Conservation (phyloP, 2,113 vertebrate genomes). For the Chroicocephalus ridibundus region DNA sequence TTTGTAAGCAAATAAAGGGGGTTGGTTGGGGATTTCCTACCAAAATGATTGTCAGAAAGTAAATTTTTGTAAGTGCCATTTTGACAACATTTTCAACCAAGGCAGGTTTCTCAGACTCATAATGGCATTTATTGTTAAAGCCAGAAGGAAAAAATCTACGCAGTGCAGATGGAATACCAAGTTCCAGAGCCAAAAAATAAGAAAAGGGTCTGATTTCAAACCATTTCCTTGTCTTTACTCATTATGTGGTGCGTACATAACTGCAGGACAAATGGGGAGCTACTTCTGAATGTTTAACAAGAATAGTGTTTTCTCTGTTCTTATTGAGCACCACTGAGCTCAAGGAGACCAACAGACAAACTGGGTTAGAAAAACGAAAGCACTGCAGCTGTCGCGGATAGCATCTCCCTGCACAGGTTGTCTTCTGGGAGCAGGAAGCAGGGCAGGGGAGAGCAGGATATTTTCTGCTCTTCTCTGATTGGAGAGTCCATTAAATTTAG, state of each 20-base stretch:
- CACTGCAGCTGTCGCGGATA: background rate
- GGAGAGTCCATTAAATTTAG: background rate
- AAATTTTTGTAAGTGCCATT: background rate
- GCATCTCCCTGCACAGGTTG: background rate
- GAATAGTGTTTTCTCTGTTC: background rate
- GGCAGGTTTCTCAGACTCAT: background rate
- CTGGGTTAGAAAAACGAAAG: background rate
- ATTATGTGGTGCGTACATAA: background rate
- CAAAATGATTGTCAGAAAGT: background rate
- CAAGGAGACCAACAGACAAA: background rate
- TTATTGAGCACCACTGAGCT: background rate
- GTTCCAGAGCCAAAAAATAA: background rate
- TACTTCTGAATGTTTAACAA: background rate
- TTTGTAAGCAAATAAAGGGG: background rate
- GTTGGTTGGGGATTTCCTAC: background rate
- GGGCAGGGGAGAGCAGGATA: accelerated
- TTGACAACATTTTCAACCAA: background rate
- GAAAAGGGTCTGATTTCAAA: background rate
- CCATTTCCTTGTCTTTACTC: background rate
- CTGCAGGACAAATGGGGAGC: background rate
- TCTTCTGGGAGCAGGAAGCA: background rate
- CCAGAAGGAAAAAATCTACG: background rate
- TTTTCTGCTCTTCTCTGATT: background rate
- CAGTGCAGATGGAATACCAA: background rate
- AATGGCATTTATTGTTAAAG: background rate